Evolutionary conservation across 1,140 invertebrate species (phyloP).

Genomic region (Solenopsis fugax): DNA sequence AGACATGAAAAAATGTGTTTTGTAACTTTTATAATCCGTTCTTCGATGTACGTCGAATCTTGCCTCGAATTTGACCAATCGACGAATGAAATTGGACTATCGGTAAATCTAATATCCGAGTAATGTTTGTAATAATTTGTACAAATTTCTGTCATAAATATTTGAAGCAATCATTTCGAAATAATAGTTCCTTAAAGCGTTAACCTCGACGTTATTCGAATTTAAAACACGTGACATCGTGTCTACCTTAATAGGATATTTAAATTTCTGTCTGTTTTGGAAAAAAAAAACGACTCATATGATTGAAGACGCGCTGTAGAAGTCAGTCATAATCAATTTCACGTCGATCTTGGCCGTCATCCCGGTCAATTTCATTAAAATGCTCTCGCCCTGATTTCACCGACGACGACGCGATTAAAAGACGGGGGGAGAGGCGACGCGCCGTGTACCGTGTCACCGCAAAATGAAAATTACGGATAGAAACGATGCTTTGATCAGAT

Average conservation of each 20-base stretch:
- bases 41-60: not conserved
- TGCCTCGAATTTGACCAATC: constrained; percentile 8
- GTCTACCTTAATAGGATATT: constrained; percentile 21
- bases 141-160: not conserved
- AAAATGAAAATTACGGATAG: constrained; percentile 48
- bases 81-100: not conserved
- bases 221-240: not conserved
- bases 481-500: constrained; percentile 50
- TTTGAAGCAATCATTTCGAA: not conserved
- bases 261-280: not conserved
- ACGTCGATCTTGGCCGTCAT: constrained; percentile 55
- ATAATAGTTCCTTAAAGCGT: not conserved
- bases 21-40: not conserved
- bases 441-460: constrained; percentile 5
- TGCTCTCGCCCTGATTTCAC: constrained; percentile 52
- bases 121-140: not conserved
- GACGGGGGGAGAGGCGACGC: not conserved
- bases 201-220: not conserved
- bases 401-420: constrained; percentile 3
- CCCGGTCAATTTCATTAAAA: constrained; percentile 59
- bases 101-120: not conserved
- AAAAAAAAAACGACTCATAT: constrained; percentile 27
- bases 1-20: constrained; percentile 13
- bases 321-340: constrained; percentile 61
- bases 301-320: constrained; percentile 20